A percentile compares a stretch with the other conserved stretches of the same genome.
Conservation (phyloP, 2,113 vertebrate species). For the Paramormyrops kingsleyae region DNA sequence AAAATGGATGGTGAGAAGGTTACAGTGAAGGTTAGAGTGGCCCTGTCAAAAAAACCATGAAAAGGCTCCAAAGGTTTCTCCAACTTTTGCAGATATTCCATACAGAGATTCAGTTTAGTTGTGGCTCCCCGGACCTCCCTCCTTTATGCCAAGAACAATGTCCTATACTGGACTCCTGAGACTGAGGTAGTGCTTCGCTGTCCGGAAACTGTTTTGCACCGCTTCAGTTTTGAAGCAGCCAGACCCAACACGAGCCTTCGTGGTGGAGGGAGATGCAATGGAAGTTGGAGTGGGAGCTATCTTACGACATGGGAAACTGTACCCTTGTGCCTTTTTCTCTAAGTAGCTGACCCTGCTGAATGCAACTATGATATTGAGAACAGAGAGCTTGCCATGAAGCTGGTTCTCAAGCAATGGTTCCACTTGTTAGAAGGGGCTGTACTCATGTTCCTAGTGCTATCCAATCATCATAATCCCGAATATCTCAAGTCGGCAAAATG, state of each 20-base stretch:
- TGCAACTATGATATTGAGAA: neutral
- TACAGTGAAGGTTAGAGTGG: neutral
- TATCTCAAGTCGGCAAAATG: neutral
- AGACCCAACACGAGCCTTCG: neutral
- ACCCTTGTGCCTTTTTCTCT: neutral
- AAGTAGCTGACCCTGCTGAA: neutral
- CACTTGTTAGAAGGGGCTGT: neutral
- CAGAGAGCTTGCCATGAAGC: neutral
- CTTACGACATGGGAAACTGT: neutral
- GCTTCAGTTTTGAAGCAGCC: neutral
- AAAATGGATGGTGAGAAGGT: neutral
- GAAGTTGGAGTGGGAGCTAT: neutral
- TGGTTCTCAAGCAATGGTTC: neutral
- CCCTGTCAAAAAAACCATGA: neutral
- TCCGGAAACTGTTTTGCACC: neutral
- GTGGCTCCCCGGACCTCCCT: neutral
- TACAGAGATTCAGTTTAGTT: neutral
- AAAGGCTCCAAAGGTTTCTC: neutral
- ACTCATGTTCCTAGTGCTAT: neutral
- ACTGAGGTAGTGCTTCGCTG: neutral
- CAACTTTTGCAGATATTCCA: neutral
- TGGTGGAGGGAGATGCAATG: neutral
- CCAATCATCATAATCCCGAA: too few species aligned
- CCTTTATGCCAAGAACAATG: neutral
- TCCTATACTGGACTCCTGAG: neutral